A percentile compares a stretch with the other conserved stretches of the same genome.
phyloP scores from a whole-genome alignment of 2,113 vertebrate species.

The Rhea americana region DNA sequence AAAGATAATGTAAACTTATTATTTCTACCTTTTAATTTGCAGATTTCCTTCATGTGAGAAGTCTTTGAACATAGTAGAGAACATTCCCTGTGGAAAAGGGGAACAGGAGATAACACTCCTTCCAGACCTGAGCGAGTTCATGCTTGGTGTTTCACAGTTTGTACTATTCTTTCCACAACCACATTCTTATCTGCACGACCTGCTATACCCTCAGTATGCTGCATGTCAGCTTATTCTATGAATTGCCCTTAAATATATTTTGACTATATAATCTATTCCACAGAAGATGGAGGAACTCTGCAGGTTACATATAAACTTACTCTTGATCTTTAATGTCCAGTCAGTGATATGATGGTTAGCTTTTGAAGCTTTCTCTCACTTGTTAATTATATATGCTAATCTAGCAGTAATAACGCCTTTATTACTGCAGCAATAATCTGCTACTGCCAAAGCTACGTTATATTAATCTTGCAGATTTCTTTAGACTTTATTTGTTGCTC shows the following conservation, averaged over 20 bases:
- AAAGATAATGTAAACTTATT: not conserved
- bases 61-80: not conserved
- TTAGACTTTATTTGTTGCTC: not conserved
- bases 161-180: not conserved
- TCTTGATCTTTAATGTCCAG: not conserved
- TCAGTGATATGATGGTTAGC: not conserved
- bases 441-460: not conserved
- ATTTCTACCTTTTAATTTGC: not conserved
- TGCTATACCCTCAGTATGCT: not conserved
- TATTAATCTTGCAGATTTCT: not conserved
- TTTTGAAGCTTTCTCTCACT: not conserved
- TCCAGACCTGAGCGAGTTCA: not conserved
- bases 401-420: not conserved
- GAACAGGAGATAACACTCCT: not conserved
- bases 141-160: not conserved
- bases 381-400: not conserved
- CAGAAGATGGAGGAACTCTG: not conserved
- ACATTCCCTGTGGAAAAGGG: not conserved
- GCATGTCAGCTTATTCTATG: not conserved
- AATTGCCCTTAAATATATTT: not conserved
- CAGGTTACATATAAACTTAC: not conserved
- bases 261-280: not conserved
- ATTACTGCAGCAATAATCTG: not conserved
- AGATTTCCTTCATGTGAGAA: not conserved
- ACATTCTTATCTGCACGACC: fast-evolving